Percentiles rank a stretch among this genome's conserved stretches.
These are phyloP conservation scores for Caradrina kadenii DNA, from an alignment of 2,888 invertebrate species.

Conservation along the genomic window DNA sequence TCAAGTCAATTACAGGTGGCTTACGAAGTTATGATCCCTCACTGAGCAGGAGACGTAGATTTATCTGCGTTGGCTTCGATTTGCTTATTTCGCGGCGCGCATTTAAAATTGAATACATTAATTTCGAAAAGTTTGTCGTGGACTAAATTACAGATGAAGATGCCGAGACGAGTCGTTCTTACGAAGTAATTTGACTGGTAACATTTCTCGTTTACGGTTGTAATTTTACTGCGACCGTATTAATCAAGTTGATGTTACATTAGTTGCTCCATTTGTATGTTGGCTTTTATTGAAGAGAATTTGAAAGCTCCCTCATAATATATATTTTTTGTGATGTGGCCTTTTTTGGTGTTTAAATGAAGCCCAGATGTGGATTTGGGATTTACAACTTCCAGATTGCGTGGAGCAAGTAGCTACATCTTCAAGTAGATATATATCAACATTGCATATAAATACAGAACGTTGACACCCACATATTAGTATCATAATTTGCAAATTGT, in stretches of 20 bases:
- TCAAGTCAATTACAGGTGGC: conserved; percentile 81
- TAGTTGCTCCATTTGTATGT: conserved; percentile 50
- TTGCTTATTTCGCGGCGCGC: conserved; percentile 76
- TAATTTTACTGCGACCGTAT: conserved; percentile 67
- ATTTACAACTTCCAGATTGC: not conserved
- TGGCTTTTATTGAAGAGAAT: conserved; percentile 48
- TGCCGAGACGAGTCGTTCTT: conserved; percentile 58
- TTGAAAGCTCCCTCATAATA: conserved; percentile 27
- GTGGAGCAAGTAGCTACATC: not conserved
- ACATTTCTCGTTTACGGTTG: conserved; percentile 67
- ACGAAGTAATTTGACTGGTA: conserved; percentile 72
- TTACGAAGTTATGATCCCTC: conserved; percentile 83
- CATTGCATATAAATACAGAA: not conserved
- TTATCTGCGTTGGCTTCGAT: conserved; percentile 79
- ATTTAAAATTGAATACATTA: conserved; percentile 80
- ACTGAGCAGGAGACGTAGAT: conserved; percentile 75
- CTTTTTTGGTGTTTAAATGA: not conserved
- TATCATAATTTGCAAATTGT: conserved; percentile 27
- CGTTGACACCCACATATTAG: not conserved
- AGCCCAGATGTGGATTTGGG: not conserved
- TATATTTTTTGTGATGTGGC: conserved; percentile 26
- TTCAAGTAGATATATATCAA: not conserved
- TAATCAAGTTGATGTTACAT: conserved; percentile 69
- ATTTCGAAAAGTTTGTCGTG: conserved; percentile 76
- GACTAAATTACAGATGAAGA: conserved; percentile 70